phyloP scores from a whole-genome alignment of 2,113 vertebrate species.

The Hassar affinis region DNA sequence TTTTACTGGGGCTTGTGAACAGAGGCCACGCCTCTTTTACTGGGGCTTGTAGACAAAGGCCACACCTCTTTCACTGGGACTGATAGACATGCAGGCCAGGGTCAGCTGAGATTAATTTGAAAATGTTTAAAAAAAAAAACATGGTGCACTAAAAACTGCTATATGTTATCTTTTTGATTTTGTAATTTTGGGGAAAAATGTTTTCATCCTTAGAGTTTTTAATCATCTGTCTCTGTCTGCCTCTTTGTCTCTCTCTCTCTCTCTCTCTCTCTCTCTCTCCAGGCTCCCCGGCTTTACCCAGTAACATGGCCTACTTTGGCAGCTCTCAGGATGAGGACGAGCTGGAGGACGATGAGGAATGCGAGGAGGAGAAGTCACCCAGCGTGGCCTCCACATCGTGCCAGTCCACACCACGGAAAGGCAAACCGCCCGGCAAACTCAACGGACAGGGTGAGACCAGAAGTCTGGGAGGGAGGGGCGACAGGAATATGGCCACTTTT shows the following conservation, averaged over 20 bases:
- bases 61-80: neutral
- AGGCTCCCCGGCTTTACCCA: constrained; percentile 95
- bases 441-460: constrained; percentile 87
- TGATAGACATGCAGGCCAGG: neutral
- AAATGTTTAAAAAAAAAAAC: neutral
- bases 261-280: constrained; percentile 20
- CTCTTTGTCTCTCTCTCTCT: constrained; percentile 6
- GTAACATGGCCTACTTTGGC: constrained; percentile 95
- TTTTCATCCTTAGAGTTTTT: neutral
- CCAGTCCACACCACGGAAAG: constrained; percentile 95
- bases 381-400: constrained; percentile 86
- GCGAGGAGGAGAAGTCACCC: constrained; percentile 80
- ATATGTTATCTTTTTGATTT: neutral
- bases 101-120: neutral
- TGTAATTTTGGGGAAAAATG: neutral
- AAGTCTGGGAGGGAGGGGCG: neutral
- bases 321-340: constrained; percentile 98
- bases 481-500: neutral
- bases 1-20: too few species aligned
- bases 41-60: neutral
- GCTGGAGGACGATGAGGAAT: constrained; percentile 83
- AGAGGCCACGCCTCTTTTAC: neutral
- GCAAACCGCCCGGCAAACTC: constrained; percentile 81
- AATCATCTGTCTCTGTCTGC: neutral
- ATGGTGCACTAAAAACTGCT: neutral